Percentiles rank a stretch among this genome's conserved stretches.
These are phyloP conservation scores for Andrena bicolor DNA, from an alignment of 2,888 invertebrate species.

Conservation along the genomic window DNA sequence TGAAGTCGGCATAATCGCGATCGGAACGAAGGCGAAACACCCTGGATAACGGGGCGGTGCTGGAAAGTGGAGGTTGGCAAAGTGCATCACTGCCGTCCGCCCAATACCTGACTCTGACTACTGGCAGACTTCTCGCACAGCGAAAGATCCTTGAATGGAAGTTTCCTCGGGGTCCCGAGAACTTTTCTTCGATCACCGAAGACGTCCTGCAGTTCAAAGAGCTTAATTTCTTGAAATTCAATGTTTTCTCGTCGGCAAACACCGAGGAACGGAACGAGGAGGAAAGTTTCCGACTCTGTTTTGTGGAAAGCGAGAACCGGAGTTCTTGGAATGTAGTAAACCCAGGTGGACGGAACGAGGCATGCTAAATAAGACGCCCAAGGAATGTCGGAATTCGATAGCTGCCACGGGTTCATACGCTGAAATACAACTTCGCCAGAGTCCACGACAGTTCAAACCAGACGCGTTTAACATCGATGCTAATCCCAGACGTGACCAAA, in stretches of 20 bases:
- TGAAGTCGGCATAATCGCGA: constrained; percentile 19
- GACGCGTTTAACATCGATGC: constrained; percentile 10
- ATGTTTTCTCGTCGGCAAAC: constrained; percentile 26
- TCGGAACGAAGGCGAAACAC: neutral
- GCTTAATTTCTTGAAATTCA: constrained; percentile 33
- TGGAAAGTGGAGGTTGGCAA: neutral
- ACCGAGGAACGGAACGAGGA: neutral
- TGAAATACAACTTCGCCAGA: neutral
- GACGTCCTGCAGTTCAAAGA: constrained; percentile 11
- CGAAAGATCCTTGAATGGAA: constrained; percentile 13
- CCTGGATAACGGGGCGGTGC: constrained; percentile 7
- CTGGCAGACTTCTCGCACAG: neutral
- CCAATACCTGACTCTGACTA: neutral
- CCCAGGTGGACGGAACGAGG: constrained; percentile 11
- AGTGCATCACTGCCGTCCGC: constrained; percentile 2
- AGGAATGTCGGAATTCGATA: neutral
- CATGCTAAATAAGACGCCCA: constrained; percentile 1
- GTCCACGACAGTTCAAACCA: constrained; percentile 14
- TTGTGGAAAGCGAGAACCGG: constrained; percentile 15
- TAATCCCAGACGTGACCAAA: constrained; percentile 25
- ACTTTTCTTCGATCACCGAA: constrained; percentile 26
- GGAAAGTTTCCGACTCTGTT: neutral
- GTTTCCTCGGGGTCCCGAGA: neutral
- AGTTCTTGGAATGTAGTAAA: constrained; percentile 16
- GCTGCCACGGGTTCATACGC: neutral